Conservation (phyloP, 2,113 vertebrate genomes). For the Gila orcuttii region DNA sequence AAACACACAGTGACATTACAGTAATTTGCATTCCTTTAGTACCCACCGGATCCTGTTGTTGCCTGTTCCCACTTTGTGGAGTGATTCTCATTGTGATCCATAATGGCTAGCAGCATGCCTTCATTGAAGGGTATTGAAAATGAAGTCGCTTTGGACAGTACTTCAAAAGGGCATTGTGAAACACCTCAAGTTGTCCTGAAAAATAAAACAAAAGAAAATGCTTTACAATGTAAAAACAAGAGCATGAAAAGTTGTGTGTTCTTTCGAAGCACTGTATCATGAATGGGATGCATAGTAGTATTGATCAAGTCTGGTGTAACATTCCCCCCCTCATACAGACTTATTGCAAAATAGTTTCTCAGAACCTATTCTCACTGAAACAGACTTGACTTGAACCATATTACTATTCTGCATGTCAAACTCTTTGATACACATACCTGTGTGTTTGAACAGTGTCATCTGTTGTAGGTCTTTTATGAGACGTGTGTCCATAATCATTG, state of each 20-base stretch:
- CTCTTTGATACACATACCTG: background rate
- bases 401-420: background rate
- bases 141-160: background rate
- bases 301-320: no score
- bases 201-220: no score
- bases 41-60: background rate
- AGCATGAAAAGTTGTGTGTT: no score
- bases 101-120: background rate
- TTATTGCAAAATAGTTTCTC: background rate
- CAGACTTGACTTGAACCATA: background rate
- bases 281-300: no score
- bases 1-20: no score
- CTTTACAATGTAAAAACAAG: no score
- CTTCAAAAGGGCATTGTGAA: background rate
- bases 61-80: background rate
- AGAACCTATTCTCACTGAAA: background rate
- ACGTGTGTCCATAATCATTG: background rate
- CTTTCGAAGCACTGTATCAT: no score
- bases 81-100: background rate
- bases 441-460: background rate
- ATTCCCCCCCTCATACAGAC: no score
- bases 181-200: constrained; percentile 2
- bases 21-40: background rate
- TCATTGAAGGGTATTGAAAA: background rate
- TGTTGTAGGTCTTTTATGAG: background rate